Conservation (phyloP, 1,140 invertebrate species). For the Dreissena polymorpha region DNA sequence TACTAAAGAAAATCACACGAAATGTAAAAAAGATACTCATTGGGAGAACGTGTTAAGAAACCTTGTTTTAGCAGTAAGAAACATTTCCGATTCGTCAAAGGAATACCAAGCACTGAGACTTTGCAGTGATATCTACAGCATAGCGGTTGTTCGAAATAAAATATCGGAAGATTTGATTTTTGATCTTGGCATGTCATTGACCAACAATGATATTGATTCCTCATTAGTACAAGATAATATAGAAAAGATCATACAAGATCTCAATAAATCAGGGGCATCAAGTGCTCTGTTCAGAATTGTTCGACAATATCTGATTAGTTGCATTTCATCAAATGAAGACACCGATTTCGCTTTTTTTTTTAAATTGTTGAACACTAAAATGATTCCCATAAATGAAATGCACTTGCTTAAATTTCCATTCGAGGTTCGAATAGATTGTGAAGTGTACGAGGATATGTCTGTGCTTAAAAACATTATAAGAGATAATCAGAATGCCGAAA, state of each 20-base stretch:
- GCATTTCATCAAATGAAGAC: neutral
- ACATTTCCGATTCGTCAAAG: conserved; percentile 12
- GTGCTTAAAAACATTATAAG: neutral
- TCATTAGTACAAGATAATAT: neutral
- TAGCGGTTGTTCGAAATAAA: neutral
- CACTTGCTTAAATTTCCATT: conserved; percentile 18
- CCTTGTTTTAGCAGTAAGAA: too few species aligned
- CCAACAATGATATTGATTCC: conserved; percentile 5
- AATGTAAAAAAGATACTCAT: neutral
- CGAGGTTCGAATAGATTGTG: neutral
- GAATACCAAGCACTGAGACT: conserved; percentile 7
- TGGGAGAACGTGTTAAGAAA: conserved; percentile 2
- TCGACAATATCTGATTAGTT: conserved; percentile 33
- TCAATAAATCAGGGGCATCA: neutral
- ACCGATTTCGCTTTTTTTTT: neutral
- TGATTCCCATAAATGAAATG: neutral
- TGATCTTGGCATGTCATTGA: neutral
- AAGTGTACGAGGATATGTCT: neutral
- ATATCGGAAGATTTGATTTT: neutral
- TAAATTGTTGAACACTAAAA: neutral
- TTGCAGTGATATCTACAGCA: conserved; percentile 25
- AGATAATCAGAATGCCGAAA: neutral
- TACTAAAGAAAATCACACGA: neutral
- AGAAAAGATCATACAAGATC: neutral
- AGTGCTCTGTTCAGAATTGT: neutral